Evolutionary conservation across 2,797 vertebrate species (phyloP), one percentile per base, ranked within the genome.

Genomic region (Protonibea diacanthus): DNA sequence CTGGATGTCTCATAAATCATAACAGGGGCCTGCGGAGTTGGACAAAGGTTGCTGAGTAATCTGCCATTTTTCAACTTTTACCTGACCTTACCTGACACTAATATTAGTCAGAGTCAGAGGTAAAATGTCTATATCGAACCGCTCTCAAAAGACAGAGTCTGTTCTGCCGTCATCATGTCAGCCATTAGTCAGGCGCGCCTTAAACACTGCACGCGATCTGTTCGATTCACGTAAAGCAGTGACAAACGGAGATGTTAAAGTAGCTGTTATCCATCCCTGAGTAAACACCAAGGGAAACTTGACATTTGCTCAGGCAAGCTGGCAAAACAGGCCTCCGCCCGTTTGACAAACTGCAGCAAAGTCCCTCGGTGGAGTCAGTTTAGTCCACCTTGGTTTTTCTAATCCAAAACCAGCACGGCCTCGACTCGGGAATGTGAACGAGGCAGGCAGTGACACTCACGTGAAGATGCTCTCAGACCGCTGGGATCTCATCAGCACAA

Each of bases 371-470:
- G 3, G 33, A 74, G 58, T 51, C 45, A 0, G 17, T 21, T 53
- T 6, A 18, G n/a, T 70, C 83, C 73, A 67, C 55, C 65, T 71
- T 44, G 29, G 38, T 59, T 47, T 59, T 44, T 71, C 63, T 67
- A 45, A 81, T 74, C 76, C 69, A 74, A 38, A 55, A 73, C 5
- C 76, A 63, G 21, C 1, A 29, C 17, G 4, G 59, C 68, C 40
- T 53, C 3, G 1, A 44, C 84, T 72, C 51, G 72, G 80, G 84
- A 87, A 85, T 84, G 78, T 76, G 77, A 72, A 81, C 56, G 7
- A 47, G 13, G 56, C 27, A 72, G 40, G 61, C 17, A 11, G 40
- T 2, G 27, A 33, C 45, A 38, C 20, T 4, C 53, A 20, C n/a
- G 58, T 25, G 73, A 77, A 25, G 83, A 80, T 71, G 78, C 69